phyloP scores from a whole-genome alignment of 2,888 invertebrate species.

The Gandaritis pyraliata region DNA sequence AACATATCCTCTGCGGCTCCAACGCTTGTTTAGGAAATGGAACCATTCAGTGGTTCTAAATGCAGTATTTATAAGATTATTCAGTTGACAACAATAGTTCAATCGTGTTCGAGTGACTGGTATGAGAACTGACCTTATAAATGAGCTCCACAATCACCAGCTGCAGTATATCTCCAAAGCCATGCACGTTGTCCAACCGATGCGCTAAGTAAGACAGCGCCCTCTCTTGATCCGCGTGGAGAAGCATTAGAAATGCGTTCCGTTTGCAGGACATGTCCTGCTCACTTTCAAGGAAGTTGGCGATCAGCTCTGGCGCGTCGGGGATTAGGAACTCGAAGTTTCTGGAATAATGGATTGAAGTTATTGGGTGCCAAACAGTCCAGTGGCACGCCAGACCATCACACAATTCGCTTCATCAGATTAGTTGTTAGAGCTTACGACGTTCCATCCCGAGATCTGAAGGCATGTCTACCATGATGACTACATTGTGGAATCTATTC shows the following conservation, averaged over 20 bases:
- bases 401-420: too few relatives aligned
- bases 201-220: constrained; percentile 96
- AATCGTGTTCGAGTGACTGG: not conserved
- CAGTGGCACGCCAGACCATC: not conserved
- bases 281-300: constrained; percentile 96
- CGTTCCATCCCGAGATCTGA: too few relatives aligned
- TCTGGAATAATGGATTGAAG: constrained; percentile 65
- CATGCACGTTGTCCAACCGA: constrained; percentile 96
- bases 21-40: too few relatives aligned
- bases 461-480: too few relatives aligned
- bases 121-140: constrained; percentile 90
- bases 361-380: not conserved
- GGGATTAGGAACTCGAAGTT: constrained; percentile 99
- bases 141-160: constrained; percentile 99
- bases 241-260: constrained; percentile 99
- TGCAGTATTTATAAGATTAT: too few relatives aligned
- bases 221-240: constrained; percentile 98
- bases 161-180: constrained; percentile 98
- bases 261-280: constrained; percentile 99
- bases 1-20: too few relatives aligned
- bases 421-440: too few relatives aligned
- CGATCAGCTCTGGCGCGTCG: constrained; percentile 98
- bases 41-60: too few relatives aligned
- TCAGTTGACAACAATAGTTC: too few relatives aligned
- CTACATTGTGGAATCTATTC: too few relatives aligned